phyloP scores from a whole-genome alignment of 2,888 invertebrate species.

The Plebejus anna region DNA sequence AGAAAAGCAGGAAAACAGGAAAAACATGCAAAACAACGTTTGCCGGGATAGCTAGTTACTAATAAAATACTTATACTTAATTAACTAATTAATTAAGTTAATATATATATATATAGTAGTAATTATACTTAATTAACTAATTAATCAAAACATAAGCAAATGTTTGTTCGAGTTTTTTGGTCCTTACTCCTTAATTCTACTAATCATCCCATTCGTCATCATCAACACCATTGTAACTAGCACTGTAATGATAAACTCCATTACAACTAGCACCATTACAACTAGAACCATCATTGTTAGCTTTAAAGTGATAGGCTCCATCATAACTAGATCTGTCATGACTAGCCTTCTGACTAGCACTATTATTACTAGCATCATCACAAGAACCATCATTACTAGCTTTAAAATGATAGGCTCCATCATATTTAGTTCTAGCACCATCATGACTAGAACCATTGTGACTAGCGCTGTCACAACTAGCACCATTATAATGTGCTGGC shows the following conservation, averaged over 20 bases:
- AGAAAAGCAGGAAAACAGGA: no score
- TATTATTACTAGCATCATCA: background rate
- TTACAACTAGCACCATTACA: background rate
- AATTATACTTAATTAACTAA: background rate
- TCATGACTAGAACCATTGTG: background rate
- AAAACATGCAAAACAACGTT: no score
- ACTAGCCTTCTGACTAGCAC: no score
- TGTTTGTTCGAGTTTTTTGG: background rate
- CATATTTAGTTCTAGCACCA: no score
- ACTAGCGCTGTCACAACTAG: background rate
- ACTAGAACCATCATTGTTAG: background rate
- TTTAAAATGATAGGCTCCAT: no score
- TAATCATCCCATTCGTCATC: constrained; percentile 11
- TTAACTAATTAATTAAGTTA: no score
- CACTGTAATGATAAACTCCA: background rate
- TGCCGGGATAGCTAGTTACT: no score
- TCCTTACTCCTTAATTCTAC: background rate
- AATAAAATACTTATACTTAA: no score
- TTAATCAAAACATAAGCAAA: background rate
- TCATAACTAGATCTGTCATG: no score
- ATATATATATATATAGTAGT: no score
- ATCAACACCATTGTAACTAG: background rate
- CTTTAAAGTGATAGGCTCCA: no score
- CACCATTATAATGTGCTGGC: background rate
- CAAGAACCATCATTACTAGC: background rate